These are phyloP conservation scores for Rhea pennata DNA, from an alignment of 2,113 vertebrate species.

Conservation along the genomic window DNA sequence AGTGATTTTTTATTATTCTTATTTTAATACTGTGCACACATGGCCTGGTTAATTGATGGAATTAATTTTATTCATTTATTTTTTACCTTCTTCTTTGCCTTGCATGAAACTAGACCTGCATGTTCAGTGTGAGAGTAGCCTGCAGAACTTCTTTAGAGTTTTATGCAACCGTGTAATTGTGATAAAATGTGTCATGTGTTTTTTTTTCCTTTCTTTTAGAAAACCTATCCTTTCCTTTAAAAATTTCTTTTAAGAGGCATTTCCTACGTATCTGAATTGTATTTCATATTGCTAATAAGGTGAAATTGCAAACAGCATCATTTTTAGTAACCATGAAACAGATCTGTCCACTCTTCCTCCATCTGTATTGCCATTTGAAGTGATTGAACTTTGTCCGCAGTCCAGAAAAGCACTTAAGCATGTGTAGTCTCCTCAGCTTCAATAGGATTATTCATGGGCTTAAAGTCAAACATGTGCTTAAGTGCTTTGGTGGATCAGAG, in stretches of 20 bases:
- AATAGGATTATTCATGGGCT: not conserved
- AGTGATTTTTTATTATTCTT: not conserved
- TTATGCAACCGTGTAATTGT: not conserved
- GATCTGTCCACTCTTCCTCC: not conserved
- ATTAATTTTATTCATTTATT: not conserved
- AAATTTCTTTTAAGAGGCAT: not conserved
- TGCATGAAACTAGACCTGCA: not conserved
- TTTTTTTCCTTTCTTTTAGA: not conserved
- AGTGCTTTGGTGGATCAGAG: not conserved
- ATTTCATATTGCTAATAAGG: not conserved
- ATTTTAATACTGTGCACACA: too few relatives aligned
- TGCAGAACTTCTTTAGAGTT: not conserved
- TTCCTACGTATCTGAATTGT: not conserved
- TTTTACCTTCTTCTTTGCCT: not conserved
- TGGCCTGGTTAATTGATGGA: not conserved
- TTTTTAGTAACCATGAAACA: not conserved
- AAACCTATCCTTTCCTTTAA: not conserved
- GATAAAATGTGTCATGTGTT: not conserved
- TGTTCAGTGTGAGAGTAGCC: fast-evolving
- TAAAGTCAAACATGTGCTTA: not conserved
- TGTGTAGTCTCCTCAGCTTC: not conserved
- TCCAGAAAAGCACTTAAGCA: not conserved
- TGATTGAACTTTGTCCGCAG: fast-evolving
- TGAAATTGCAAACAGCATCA: not conserved
- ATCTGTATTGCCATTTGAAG: not conserved